Base-by-base conservation (phyloP, 2,797 vertebrate species). In the Aulostomus chinensis region DNA sequence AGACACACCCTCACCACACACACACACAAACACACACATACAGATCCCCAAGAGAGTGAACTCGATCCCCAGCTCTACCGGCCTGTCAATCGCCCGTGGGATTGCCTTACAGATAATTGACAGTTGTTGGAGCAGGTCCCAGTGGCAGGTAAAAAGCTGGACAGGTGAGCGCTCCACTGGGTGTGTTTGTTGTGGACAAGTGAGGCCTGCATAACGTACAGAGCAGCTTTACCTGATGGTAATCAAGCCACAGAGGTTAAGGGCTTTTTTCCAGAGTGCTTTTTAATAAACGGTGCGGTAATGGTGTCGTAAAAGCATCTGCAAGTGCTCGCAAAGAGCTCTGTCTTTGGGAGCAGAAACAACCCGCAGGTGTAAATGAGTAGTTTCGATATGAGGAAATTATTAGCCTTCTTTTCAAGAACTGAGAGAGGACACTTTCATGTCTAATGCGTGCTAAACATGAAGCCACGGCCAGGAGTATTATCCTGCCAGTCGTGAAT, bases 71-170 rank as follows among this genome's bases (percentile, higher is more conserved):
- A 78, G 73, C 78, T 81, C 78, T 86, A 85, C 84, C 80, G 85
- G 73, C 82, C 79, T 74, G 84, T 89, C 89, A 89, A 69, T 88
- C 60, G 58, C 48, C 66, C 40, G 42, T 58, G 42, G 92, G 90
- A 92, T 93, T 92, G 90, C 72, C 74, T 94, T 93, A 88, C 92
- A 63, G 80, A 89, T 93, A 91, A 94, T 91, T 93, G 92, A 92
- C 91, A 83, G 88, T 70, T 55, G 75, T 73, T 93, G 92, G 93
- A 87, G 1, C 31, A 48, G 70, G 74, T 82, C 91, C 93, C 90
- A 87, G 76, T 55, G 59, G 75, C 61, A 71, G 74, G 78, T 66
- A 85, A 74, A 84, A 84, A 85, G 58, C 58, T 80, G 30, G 64
- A 83, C 80, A 68, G 80, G 80, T 84, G 34, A 82, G 80, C 28